Percentiles rank a stretch among this genome's conserved stretches.
Evolutionary conservation across 1,140 invertebrate species (phyloP).

Genomic region (Muscidifurax raptorellus): DNA sequence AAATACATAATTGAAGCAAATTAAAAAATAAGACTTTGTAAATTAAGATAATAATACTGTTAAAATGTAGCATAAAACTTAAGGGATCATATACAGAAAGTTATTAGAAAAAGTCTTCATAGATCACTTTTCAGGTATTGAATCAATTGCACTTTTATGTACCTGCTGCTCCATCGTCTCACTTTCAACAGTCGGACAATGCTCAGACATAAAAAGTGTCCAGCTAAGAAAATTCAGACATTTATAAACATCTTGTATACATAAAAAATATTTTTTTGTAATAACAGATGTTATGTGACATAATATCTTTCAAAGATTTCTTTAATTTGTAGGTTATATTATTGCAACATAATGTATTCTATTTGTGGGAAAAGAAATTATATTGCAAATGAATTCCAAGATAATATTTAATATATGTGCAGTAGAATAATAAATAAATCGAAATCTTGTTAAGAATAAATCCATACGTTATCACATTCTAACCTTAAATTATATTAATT

Average conservation of each 20-base stretch:
- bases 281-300: not conserved
- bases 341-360: not conserved
- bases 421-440: not conserved
- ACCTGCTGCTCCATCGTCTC: conserved; percentile 66
- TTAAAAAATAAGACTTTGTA: not conserved
- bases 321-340: not conserved
- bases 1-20: conserved; percentile 30
- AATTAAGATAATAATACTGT: too few relatives aligned
- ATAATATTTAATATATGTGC: too few relatives aligned
- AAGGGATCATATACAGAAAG: conserved; percentile 20
- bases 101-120: conserved; percentile 35
- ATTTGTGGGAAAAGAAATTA: not conserved
- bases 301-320: not conserved
- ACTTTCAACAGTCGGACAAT: conserved; percentile 59
- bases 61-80: not conserved
- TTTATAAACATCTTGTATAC: conserved; percentile 14
- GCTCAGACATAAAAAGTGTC: conserved; percentile 56
- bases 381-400: not conserved
- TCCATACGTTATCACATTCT: not conserved
- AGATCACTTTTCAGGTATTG: conserved; percentile 40
- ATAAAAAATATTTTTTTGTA: not conserved
- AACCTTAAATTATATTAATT: conserved; percentile 9
- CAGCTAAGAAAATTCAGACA: conserved; percentile 63
- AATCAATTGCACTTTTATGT: conserved; percentile 58
- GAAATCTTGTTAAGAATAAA: not conserved